Conservation (phyloP, 2,888 invertebrate genomes). For the Geotrupes spiniger region DNA sequence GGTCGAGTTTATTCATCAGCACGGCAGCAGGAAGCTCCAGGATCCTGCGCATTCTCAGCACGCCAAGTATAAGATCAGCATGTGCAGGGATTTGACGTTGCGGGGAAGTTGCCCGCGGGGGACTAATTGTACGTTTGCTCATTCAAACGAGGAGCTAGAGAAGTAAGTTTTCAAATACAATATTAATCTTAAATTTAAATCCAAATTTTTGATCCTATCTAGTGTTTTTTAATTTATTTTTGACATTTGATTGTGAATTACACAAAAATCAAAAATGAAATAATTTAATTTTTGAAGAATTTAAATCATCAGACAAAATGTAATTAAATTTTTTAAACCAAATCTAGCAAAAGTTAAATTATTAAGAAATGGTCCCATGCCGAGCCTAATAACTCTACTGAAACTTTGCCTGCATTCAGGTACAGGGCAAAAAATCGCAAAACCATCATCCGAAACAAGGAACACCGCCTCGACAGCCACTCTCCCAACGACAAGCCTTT, state of each 20-base stretch:
- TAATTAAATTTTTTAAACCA: too few relatives aligned
- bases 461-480: constrained; percentile 42
- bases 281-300: neutral
- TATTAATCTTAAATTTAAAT: constrained; percentile 5
- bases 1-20: constrained; percentile 73
- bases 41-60: constrained; percentile 59
- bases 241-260: too few relatives aligned
- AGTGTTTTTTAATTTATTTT: too few relatives aligned
- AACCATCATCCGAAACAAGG: constrained; percentile 46
- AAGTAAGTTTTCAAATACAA: constrained; percentile 50
- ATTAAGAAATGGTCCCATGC: too few relatives aligned
- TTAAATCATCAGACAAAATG: too few relatives aligned
- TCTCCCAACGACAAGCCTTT: constrained; percentile 43
- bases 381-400: too few relatives aligned
- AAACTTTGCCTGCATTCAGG: too few relatives aligned
- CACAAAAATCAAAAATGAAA: constrained; percentile 6
- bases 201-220: too few relatives aligned
- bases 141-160: constrained; percentile 87
- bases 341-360: too few relatives aligned
- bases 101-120: constrained; percentile 84
- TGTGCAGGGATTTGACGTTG: constrained; percentile 81
- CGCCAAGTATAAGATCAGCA: constrained; percentile 83
- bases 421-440: constrained; percentile 67
- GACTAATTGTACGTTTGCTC: constrained; percentile 86
- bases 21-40: constrained; percentile 65